Base-by-base conservation (phyloP, 2,113 vertebrate genomes). In the Phocoena phocoena region DNA sequence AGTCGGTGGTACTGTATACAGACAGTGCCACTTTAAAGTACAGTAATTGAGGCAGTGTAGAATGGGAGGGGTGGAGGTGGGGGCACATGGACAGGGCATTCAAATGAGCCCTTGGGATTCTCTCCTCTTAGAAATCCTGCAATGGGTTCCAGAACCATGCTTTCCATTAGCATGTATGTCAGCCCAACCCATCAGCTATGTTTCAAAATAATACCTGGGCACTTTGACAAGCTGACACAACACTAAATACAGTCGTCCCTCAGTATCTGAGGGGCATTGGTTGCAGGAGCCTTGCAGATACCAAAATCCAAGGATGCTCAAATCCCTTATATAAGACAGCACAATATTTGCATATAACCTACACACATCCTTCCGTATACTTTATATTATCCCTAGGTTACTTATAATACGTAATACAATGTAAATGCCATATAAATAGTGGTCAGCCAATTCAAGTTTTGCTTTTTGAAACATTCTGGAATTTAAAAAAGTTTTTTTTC, bases 31-130 rank as follows among this genome's bases (percentile, higher is more conserved):
- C 53, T 58, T 47, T 38, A 65, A 93, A 62, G 20, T 26, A 18
- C 8, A 67, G 1, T 5, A 31, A 44, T 7, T 0, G 14, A 76
- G 41, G 8, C 26, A 15, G 18, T 73, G 26, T 4, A 11, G 60
- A 88, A 20, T n/a, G 6, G 8, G 7, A 7, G 1, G 2, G 28
- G 8, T 26, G 21, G 7, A 21, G 18, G 4, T 15, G 11, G 33
- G 26, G 38, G 10, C 73, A 63, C 2, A 18, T 3, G 23, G 20
- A 81, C 13, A 60, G 26, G 58, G n/a, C 3, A 13, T 62, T 63
- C 36, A 44, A 28, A 53, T 12, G 33, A 4, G 13, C 50, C 76
- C 21, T 38, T 36, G 26, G 31, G 38, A 31, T 33, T 71, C 44
- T 81, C 8, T 41, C 53, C 8, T 36, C 14, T 90, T 17, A 33